Base-by-base conservation (phyloP, 2,888 invertebrate genomes). In the Tenthredo notha region DNA sequence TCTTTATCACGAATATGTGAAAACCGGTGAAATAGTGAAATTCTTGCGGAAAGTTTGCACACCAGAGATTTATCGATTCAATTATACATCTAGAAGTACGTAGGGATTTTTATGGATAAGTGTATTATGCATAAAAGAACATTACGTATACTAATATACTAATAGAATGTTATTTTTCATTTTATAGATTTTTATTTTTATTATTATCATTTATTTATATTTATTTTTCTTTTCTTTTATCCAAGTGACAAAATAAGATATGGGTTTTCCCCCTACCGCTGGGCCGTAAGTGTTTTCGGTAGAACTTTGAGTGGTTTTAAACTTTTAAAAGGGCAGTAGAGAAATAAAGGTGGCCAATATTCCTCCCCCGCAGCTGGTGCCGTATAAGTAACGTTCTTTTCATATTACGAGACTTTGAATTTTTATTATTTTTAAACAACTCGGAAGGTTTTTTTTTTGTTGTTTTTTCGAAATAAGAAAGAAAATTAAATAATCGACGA, bases 301-400 rank as follows among this genome's bases (percentile, higher is more conserved):
- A 29, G 33, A 77, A 77, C 47, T 50, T 77, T 77, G 75, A 77
- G 75, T 77, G 75, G 75, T 77, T 54, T 77, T 77, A 47, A 77
- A 77, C 47, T 77, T 77, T 77, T 33, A 47, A 77, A 43, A n/a
- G 75, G 75, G 29, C 75, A 40, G 29, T 40, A 18, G 75, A 50
- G 21, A 77, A 77, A 54, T 77, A 77, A 50, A 50, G 47, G 47
- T 18, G 72, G 37, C 37, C 54, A n/a, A 72, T n/a, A 54, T 54
- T n/a, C n/a, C n/a, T 54, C n/a, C n/a, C n/a, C n/a, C 0, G n/a
- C 54, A 54, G 54, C 54, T 54, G 61, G 7, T 47, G 29, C 29
- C 25, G 12, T 9, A 29, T 29, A 33, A 37, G 37, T 15, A 25
- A 65, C 29, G 65, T 15, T 25, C 33, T 54, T 54, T 54, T 54